phyloP scores from a whole-genome alignment of 2,888 invertebrate genomes.

The Cabera pusaria region DNA sequence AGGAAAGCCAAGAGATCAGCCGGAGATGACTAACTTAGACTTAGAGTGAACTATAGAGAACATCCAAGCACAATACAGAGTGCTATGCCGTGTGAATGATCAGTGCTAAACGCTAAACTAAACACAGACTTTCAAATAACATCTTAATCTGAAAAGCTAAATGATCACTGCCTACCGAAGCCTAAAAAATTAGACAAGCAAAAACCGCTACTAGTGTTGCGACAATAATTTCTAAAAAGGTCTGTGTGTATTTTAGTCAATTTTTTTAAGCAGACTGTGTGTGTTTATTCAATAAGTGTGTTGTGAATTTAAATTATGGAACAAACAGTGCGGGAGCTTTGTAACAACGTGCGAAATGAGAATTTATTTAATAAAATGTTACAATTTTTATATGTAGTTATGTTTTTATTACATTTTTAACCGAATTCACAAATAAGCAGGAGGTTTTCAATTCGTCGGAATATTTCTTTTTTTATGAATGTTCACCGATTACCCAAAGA shows the following conservation, averaged over 20 bases:
- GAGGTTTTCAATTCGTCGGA: too few relatives aligned
- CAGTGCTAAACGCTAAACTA: constrained; percentile 50
- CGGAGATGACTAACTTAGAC: constrained; percentile 84
- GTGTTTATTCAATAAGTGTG: constrained; percentile 68
- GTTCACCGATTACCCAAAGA: too few relatives aligned
- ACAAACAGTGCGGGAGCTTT: constrained; percentile 75
- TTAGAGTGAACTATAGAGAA: constrained; percentile 25
- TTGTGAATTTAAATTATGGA: constrained; percentile 78
- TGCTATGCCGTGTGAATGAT: constrained; percentile 35
- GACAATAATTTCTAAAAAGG: constrained; percentile 20
- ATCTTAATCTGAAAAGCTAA: too few relatives aligned
- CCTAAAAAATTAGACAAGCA: constrained; percentile 3
- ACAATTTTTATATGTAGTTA: constrained; percentile 57
- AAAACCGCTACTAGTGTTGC: too few relatives aligned
- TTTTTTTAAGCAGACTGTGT: constrained; percentile 38
- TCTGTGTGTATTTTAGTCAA: constrained; percentile 53
- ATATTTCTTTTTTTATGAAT: too few relatives aligned
- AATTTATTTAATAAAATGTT: constrained; percentile 80
- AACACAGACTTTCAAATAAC: constrained; percentile 54
- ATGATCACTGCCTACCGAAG: constrained; percentile 16
- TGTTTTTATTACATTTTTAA: constrained; percentile 30
- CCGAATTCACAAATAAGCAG: too few relatives aligned
- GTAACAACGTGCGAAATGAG: constrained; percentile 68
- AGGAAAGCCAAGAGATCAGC: constrained; percentile 90
- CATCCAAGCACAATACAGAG: constrained; percentile 38